Base-by-base conservation (phyloP, 23 tunicate species). In the Clavelina lepadiformis region DNA sequence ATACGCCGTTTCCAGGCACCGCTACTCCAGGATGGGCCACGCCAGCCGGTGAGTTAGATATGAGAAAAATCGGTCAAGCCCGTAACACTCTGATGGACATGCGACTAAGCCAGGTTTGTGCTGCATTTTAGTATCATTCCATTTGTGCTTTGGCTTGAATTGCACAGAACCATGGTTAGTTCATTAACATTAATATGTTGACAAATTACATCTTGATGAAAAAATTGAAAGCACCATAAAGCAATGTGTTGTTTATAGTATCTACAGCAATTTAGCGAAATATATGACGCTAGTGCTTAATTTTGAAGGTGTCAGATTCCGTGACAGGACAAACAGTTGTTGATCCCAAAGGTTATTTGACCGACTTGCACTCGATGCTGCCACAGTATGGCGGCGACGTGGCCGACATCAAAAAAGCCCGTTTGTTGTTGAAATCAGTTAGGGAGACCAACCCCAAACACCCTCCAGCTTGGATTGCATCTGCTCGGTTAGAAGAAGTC, bases 311-410 rank as follows among this genome's bases (percentile, higher is more conserved):
- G 28, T 94, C 99, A 5, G 99, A 94, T 58, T 86, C 95, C 1
- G 99, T 94, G 30, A 79, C 82, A 31, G 99, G 99, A n/a, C 99
- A 94, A 76, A 94, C 99, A 30, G 99, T 94, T 46, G 95, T 94
- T 5, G 99, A 94, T 63, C 99, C 99, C 0, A 81, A 88, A 46
- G 99, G 99, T 41, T 94, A 94, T 37, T 63, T 94, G 58, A 94
- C 99, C 13, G 99, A 94, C 41, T 65, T 94, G 64, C 99, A 94
- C 37, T 86, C 95, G 18, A 94, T 94, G 99, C 53, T 94, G 25
- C 99, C 99, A 23, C 79, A 75, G 65, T 86, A 94, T 38, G 94
- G 91, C 3, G 99, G 99, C 5, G 91, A 86, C 45, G 92, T 94
- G 25, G 95, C 84, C 1, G 99, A 94, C 49, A 82, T 94, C 30